phyloP scores from a whole-genome alignment of 2,888 invertebrate genomes.

The Dioctria linearis region DNA sequence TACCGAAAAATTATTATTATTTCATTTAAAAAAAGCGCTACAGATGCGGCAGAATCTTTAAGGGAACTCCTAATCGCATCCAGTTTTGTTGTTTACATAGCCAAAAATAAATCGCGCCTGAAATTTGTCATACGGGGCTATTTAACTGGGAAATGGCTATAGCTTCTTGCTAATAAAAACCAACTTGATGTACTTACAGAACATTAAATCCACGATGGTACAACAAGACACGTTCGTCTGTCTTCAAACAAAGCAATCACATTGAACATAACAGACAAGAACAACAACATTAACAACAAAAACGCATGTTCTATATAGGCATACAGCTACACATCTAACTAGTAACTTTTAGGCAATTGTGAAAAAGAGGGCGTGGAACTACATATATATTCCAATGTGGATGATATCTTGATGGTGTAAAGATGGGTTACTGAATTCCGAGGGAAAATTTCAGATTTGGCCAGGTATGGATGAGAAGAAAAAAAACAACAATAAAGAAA shows the following conservation, averaged over 20 bases:
- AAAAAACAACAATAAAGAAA: not conserved
- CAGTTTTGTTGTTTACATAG: slow-evolving; percentile 34
- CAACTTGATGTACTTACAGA: slow-evolving; percentile 33
- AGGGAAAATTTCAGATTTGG: slow-evolving; percentile 18
- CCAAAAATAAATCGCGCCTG: slow-evolving; percentile 35
- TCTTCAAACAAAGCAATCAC: slow-evolving; percentile 40
- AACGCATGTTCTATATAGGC: slow-evolving; percentile 3
- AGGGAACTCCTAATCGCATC: not conserved
- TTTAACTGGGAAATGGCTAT: slow-evolving; percentile 32
- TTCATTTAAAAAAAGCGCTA: too few species aligned
- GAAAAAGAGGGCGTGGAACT: slow-evolving; percentile 6
- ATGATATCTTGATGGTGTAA: slow-evolving; percentile 24
- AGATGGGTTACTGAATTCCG: slow-evolving; percentile 41
- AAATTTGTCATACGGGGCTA: slow-evolving; percentile 28
- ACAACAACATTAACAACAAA: not conserved
- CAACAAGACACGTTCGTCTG: slow-evolving; percentile 37
- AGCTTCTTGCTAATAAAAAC: slow-evolving; percentile 37
- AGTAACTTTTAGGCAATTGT: slow-evolving; percentile 8
- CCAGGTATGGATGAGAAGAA: slow-evolving; percentile 12
- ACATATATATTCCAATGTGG: not conserved
- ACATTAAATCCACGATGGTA: slow-evolving; percentile 47
- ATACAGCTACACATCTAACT: not conserved
- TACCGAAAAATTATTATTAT: too few species aligned
- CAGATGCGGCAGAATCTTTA: too few species aligned
- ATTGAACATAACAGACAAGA: not conserved